phyloP scores from a whole-genome alignment of 2,113 vertebrate genomes.

The Etheostoma spectabile region DNA sequence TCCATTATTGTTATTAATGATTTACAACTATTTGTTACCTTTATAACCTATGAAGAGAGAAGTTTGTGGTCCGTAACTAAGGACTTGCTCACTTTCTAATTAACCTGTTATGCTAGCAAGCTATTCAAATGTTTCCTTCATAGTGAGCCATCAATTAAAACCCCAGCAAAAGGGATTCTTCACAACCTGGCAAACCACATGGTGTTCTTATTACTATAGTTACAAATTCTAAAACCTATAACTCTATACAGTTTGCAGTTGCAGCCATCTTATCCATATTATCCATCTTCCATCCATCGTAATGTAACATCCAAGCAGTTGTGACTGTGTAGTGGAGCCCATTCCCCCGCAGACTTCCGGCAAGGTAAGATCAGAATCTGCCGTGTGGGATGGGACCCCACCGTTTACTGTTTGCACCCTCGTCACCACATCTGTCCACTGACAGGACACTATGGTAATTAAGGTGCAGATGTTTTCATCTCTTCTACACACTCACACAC shows the following conservation, averaged over 20 bases:
- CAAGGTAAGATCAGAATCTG: constrained; percentile 11
- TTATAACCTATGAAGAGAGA: background rate
- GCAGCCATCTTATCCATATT: too few relatives aligned
- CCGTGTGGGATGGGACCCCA: constrained; percentile 20
- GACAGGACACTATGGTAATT: constrained; percentile 70
- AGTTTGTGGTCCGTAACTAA: background rate
- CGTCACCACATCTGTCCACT: constrained; percentile 72
- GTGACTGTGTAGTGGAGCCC: constrained; percentile 20
- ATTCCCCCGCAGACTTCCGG: background rate
- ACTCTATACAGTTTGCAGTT: background rate
- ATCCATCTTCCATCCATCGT: background rate
- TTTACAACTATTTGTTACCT: too few relatives aligned
- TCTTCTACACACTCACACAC: background rate
- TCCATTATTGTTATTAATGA: background rate
- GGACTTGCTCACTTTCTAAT: background rate
- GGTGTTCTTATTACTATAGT: background rate
- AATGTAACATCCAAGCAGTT: background rate
- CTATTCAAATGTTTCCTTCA: background rate
- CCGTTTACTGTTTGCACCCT: constrained; percentile 72
- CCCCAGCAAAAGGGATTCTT: background rate
- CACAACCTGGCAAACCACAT: background rate
- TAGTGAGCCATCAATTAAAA: background rate
- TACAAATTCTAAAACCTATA: background rate
- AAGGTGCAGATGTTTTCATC: constrained; percentile 59
- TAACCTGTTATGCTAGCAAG: background rate